These are phyloP conservation scores for Poeciliopsis paucimaculata DNA, from an alignment of 2,797 vertebrate genomes.

Conservation along the genomic window DNA sequence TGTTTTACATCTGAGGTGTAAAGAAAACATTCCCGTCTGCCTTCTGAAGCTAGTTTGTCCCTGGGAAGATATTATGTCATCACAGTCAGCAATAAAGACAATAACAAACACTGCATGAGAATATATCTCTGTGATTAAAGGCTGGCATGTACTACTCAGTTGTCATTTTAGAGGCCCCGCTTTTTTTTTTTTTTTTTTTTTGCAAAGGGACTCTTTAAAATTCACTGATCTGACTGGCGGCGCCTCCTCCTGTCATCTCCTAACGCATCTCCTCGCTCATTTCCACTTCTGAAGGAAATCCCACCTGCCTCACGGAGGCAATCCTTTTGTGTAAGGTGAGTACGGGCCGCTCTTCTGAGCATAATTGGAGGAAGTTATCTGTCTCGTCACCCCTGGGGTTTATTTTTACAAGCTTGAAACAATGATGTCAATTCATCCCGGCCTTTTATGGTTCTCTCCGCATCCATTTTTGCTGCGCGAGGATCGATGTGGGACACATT, in stretches of 20 bases:
- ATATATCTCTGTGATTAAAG: conserved; percentile 22
- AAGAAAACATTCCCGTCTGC: neutral
- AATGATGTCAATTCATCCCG: conserved; percentile 42
- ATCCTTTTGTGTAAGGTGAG: conserved; percentile 5
- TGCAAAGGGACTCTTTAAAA: conserved; percentile 23
- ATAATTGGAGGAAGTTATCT: conserved; percentile 43
- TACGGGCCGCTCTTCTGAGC: conserved; percentile 3
- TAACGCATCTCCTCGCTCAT: conserved; percentile 43
- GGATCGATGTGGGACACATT: conserved; percentile 58
- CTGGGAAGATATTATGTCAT: conserved; percentile 17
- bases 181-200: too few species aligned
- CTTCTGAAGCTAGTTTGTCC: neutral
- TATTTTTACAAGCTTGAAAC: conserved; percentile 37
- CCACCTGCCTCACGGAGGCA: conserved; percentile 23
- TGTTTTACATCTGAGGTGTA: neutral
- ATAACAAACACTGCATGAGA: conserved; percentile 12
- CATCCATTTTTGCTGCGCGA: conserved; percentile 33
- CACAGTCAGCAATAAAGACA: neutral
- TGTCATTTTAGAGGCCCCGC: conserved; percentile 20
- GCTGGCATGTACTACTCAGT: neutral
- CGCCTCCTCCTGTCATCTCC: conserved; percentile 53
- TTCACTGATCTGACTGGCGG: conserved; percentile 36
- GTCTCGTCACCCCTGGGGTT: conserved; percentile 27
- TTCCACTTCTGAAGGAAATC: conserved; percentile 58
- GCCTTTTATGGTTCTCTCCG: conserved; percentile 41